A percentile compares a stretch with the other conserved stretches of the same genome.
phyloP scores from a whole-genome alignment of 2,888 invertebrate genomes.

The Noctua comes region DNA sequence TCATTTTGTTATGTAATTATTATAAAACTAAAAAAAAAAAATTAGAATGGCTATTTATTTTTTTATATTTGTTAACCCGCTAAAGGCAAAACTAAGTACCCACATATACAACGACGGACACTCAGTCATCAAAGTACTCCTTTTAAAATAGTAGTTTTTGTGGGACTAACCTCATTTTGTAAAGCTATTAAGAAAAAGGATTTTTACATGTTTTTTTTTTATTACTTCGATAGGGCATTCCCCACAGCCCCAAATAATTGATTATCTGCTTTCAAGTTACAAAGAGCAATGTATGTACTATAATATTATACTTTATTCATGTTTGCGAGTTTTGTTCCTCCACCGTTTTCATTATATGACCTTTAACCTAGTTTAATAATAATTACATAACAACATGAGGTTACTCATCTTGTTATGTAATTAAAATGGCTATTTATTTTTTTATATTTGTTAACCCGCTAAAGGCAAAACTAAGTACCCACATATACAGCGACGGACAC shows the following conservation, averaged over 20 bases:
- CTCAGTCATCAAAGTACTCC: too few species aligned
- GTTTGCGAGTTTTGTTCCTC: not conserved
- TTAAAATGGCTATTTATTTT: too few species aligned
- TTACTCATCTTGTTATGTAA: not conserved
- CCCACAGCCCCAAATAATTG: not conserved
- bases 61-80: too few species aligned
- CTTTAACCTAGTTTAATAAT: not conserved
- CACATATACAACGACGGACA: too few species aligned
- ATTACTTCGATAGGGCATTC: not conserved
- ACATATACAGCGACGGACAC: too few species aligned
- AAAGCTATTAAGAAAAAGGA: not conserved
- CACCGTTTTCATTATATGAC: not conserved
- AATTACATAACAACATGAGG: too few species aligned
- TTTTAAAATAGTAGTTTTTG: not conserved
- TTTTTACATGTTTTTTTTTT: too few species aligned
- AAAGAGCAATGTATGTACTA: not conserved
- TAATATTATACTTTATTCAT: not conserved
- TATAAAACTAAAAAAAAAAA: too few species aligned
- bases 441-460: too few species aligned
- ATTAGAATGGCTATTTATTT: too few species aligned
- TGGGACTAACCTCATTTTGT: slow-evolving; percentile 10
- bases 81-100: too few species aligned
- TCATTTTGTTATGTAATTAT: not conserved
- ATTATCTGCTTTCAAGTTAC: not conserved
- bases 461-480: too few species aligned